Percentiles rank a stretch among this genome's conserved stretches.
Evolutionary conservation across 2,113 vertebrate genomes (phyloP).

Genomic region (Ramphastos sulfuratus): DNA sequence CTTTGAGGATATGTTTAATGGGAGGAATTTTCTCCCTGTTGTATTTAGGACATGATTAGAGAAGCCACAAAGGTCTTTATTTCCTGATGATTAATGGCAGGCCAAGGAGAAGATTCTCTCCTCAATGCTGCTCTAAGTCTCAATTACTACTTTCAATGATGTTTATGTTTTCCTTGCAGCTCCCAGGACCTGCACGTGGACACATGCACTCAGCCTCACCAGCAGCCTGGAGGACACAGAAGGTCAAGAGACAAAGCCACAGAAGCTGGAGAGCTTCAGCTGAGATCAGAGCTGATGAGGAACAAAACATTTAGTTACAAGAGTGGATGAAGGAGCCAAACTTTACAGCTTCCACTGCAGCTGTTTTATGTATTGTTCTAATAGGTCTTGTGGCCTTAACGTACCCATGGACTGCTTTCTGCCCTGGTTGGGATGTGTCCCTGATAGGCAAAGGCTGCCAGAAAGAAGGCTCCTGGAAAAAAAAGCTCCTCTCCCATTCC

Average conservation of each 20-base stretch:
- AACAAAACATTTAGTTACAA: neutral
- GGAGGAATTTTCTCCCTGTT: neutral
- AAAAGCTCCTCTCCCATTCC: neutral
- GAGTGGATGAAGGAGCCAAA: neutral
- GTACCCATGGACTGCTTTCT: neutral
- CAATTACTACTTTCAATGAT: constrained; percentile 32
- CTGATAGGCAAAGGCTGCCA: neutral
- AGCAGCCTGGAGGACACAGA: neutral
- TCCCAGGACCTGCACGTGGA: neutral
- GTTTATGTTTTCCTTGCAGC: constrained; percentile 21
- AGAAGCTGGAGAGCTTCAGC: neutral
- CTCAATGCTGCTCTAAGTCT: neutral
- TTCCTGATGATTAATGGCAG: constrained; percentile 23
- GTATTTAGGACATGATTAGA: constrained; percentile 32
- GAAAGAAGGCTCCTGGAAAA: neutral
- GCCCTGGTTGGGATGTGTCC: accelerated
- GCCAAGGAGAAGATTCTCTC: constrained; percentile 43
- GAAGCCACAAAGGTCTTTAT: constrained; percentile 25
- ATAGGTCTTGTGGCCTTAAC: no score
- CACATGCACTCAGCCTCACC: neutral
- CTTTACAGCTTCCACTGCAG: neutral
- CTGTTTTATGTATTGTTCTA: neutral
- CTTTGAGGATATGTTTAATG: constrained; percentile 17
- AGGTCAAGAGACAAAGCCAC: neutral
- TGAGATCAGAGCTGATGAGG: neutral